Evolutionary conservation across 1,140 invertebrate species (phyloP).

Genomic region (Drosophila carrolli): DNA sequence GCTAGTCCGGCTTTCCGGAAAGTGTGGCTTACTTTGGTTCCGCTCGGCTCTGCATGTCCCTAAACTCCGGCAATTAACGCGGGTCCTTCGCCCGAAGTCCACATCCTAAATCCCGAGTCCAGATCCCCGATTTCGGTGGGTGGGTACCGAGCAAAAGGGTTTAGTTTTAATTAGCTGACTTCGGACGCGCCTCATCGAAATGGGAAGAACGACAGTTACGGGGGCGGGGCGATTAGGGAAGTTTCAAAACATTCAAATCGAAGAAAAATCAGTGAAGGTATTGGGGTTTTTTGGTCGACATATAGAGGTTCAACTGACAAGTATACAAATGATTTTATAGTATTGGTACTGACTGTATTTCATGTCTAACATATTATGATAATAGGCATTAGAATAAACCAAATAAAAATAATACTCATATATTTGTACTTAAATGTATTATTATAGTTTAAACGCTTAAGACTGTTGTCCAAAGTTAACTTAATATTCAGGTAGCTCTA

Average conservation of each 20-base stretch:
- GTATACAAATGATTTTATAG: not conserved
- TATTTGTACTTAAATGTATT: too few species aligned
- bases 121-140: not conserved
- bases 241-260: constrained; percentile 29
- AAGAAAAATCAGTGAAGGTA: not conserved
- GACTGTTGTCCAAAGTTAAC: too few species aligned
- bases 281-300: not conserved
- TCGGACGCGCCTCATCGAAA: constrained; percentile 44
- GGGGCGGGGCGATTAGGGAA: constrained; percentile 23
- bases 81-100: constrained; percentile 4
- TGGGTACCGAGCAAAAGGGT: constrained; percentile 31
- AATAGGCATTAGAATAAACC: too few species aligned
- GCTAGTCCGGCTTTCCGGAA: constrained; percentile 69
- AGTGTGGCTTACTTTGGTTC: constrained; percentile 82
- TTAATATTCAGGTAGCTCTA: too few species aligned
- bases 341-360: too few species aligned
- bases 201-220: constrained; percentile 1
- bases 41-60: constrained; percentile 36
- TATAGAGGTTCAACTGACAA: not conserved
- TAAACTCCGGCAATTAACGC: constrained; percentile 71
- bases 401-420: too few species aligned
- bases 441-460: too few species aligned
- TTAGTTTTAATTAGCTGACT: constrained; percentile 63
- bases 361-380: too few species aligned
- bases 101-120: not conserved